Evolutionary conservation across 2,113 vertebrate species (phyloP), one percentile per base, ranked within the genome.

Genomic region (Cephalopterus ornatus): DNA sequence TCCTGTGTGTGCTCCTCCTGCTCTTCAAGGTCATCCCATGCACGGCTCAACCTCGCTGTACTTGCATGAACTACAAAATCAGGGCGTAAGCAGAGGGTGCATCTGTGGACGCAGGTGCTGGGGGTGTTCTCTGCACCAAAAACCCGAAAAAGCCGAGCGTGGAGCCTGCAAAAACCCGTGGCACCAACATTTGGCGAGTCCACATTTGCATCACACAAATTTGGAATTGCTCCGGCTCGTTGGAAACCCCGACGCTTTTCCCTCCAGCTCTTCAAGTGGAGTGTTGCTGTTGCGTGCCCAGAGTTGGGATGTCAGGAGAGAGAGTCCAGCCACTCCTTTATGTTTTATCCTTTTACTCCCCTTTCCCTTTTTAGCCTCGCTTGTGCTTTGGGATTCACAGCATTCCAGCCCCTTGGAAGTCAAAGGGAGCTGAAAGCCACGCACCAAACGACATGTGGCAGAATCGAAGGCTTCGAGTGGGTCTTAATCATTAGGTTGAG

Each of bases 11-110:
- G 11, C 33, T 74, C 65, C 15, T 9, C 2, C 6, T 42, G 39
- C 3, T 13, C 62, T 32, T 24, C 27, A 33, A 61, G 21, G 41
- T 14, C 47, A 12, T 21, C 61, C 26, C 46, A 28, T 42, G n/a
- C 5, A 1, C 0, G 0, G 33, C 27, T 32, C 11, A 17, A 12
- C 37, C 10, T 22, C 3, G 0, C 30, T 2, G 1, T 2, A 14
- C 35, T 23, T 5, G 68, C 47, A 9, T 0, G 2, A 49, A 3
- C 24, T 19, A 9, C 0, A 0, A 21, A 22, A 56, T 9, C 7
- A 0, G 1, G 23, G 5, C 1, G 0, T 2, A 6, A 75, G 35
- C n/a, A 68, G 28, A 47, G 21, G 74, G 30, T 21, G 23, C 22
- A 32, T 4, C 17, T 41, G 26, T 12, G 70, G 47, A 4, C 9